A percentile compares a stretch with the other conserved stretches of the same genome.
Conservation (phyloP, 2,113 vertebrate species). For the Phyllostomus hastatus region DNA sequence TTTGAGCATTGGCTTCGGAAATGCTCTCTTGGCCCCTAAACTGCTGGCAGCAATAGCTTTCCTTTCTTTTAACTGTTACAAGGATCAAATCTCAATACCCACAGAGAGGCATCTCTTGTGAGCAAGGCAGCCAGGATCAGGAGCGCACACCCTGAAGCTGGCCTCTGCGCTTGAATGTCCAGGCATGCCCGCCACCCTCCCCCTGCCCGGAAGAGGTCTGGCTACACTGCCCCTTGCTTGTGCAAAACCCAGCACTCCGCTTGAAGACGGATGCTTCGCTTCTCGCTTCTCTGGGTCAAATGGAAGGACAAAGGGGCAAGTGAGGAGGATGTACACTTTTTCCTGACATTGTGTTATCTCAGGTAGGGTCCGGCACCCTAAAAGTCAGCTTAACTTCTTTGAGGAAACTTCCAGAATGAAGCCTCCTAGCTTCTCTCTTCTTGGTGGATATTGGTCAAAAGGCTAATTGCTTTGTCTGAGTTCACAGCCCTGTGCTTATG, state of each 20-base stretch:
- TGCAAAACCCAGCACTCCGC: background rate
- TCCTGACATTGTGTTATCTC: background rate
- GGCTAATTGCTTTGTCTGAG: constrained; percentile 50
- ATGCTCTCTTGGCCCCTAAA: background rate
- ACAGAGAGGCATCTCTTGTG: background rate
- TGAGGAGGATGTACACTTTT: accelerated
- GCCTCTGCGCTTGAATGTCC: background rate
- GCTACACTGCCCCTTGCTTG: background rate
- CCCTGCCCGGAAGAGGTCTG: accelerated
- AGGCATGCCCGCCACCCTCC: accelerated
- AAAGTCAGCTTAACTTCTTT: background rate
- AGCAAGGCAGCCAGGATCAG: background rate
- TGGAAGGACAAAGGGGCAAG: background rate
- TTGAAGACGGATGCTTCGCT: background rate
- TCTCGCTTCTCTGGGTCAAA: background rate
- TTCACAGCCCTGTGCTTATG: constrained; percentile 9
- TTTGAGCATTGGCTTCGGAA: background rate
- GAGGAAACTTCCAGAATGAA: background rate
- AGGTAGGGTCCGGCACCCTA: accelerated
- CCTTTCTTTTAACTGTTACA: constrained; percentile 35
- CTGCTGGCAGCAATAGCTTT: background rate
- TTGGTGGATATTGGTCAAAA: background rate
- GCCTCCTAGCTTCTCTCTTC: background rate
- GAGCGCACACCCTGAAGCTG: background rate
- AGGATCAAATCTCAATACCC: background rate